Percentiles rank a stretch among this genome's conserved stretches.
Evolutionary conservation across 2,113 vertebrate genomes (phyloP).

Genomic region (Reinhardtius hippoglossoides): DNA sequence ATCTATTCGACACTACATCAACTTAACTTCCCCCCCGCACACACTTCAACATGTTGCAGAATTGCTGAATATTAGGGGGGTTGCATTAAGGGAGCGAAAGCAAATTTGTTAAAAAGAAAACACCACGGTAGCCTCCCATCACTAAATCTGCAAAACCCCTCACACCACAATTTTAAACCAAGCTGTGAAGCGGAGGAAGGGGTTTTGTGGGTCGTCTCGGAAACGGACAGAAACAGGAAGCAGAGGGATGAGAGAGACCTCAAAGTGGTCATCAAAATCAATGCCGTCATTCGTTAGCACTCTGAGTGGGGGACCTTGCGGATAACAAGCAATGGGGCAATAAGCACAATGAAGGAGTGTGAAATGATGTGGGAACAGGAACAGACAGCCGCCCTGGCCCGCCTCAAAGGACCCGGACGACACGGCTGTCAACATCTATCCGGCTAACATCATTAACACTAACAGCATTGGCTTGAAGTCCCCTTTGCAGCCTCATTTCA

Average conservation of each 20-base stretch:
- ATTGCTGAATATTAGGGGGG: too few relatives aligned
- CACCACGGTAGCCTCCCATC: conserved; percentile 4
- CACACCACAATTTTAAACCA: too few relatives aligned
- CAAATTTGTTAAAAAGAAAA: conserved; percentile 13
- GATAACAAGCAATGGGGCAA: conserved; percentile 68
- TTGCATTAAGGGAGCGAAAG: background rate
- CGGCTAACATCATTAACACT: conserved; percentile 52
- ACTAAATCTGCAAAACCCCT: conserved; percentile 43
- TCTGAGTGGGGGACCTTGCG: conserved; percentile 54
- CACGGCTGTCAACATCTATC: conserved; percentile 71
- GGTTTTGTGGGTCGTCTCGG: conserved; percentile 31
- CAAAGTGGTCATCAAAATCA: conserved; percentile 71
- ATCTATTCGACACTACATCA: background rate
- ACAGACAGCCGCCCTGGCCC: conserved; percentile 68
- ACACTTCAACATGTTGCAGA: too few relatives aligned
- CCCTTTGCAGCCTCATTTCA: conserved; percentile 41
- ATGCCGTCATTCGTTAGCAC: conserved; percentile 62
- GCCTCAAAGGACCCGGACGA: conserved; percentile 61
- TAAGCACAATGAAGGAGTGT: conserved; percentile 72
- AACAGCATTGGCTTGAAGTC: conserved; percentile 29
- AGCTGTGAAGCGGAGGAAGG: conserved; percentile 18
- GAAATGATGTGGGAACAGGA: conserved; percentile 71
- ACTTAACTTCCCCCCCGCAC: too few relatives aligned
- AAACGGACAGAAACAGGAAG: conserved; percentile 7
- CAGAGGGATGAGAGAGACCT: conserved; percentile 44